These are phyloP conservation scores for Solenopsis invicta DNA, from an alignment of 1,140 invertebrate species.

Conservation along the genomic window DNA sequence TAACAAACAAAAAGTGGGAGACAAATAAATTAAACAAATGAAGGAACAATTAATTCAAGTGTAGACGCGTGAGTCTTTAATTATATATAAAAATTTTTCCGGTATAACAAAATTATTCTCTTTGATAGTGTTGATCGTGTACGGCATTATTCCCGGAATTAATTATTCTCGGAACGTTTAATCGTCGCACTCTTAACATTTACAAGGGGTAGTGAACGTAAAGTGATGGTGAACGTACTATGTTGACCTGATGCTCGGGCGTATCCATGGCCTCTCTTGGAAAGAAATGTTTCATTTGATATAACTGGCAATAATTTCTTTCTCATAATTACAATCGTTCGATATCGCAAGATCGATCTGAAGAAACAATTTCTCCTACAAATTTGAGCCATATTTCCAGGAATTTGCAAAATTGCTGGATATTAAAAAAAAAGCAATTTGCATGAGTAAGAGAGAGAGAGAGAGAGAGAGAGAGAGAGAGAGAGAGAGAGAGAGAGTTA, in stretches of 20 bases:
- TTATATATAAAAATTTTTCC: background rate
- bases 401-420: background rate
- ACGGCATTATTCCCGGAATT: constrained; percentile 2
- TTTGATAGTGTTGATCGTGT: constrained; percentile 23
- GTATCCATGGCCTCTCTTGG: background rate
- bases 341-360: background rate
- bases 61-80: background rate
- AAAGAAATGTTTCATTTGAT: background rate
- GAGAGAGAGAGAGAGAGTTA: no score
- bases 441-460: no score
- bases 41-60: constrained; percentile 10
- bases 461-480: no score
- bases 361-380: background rate
- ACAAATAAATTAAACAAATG: constrained; percentile 16
- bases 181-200: constrained; percentile 1
- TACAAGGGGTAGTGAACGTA: background rate
- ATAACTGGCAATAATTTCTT: background rate
- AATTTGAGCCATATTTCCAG: background rate
- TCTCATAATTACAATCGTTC: background rate
- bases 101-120: constrained; percentile 28
- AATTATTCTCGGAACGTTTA: constrained; percentile 17
- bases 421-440: background rate
- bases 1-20: background rate
- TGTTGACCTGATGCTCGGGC: background rate
- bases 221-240: background rate